phyloP scores from a whole-genome alignment of 2,113 vertebrate genomes.

The Xyliphius kryptos region DNA sequence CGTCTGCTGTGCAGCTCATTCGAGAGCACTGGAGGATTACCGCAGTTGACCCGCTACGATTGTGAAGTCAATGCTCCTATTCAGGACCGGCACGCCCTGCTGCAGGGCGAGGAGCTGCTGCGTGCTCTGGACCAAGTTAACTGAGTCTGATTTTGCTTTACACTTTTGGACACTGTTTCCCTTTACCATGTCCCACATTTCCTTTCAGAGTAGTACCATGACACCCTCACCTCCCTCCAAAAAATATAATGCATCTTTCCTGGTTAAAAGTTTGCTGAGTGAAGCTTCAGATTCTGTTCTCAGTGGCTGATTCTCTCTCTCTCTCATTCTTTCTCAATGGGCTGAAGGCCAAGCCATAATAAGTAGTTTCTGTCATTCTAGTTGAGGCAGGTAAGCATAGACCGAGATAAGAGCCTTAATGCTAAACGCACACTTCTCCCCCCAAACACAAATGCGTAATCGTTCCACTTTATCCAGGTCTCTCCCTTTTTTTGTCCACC shows the following conservation, averaged over 20 bases:
- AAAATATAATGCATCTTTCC: conserved; percentile 32
- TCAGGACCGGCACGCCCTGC: conserved; percentile 87
- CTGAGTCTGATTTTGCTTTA: conserved; percentile 63
- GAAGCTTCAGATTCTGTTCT: conserved; percentile 24
- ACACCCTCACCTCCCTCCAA: not conserved
- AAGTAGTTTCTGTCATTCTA: conserved; percentile 2
- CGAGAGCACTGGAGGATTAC: conserved; percentile 70
- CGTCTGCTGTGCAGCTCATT: conserved; percentile 82
- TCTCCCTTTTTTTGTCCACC: conserved; percentile 10
- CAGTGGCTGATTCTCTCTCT: not conserved
- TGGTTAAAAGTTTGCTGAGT: conserved; percentile 14
- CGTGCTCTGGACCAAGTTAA: conserved; percentile 95
- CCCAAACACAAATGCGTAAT: not conserved
- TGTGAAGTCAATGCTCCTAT: conserved; percentile 96
- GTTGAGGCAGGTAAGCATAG: conserved; percentile 11
- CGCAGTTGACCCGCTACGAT: conserved; percentile 92
- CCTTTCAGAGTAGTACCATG: conserved; percentile 7
- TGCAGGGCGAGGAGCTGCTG: conserved; percentile 96
- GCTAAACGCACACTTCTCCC: conserved; percentile 22
- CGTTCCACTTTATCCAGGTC: conserved; percentile 1
- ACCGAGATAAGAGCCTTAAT: conserved; percentile 36
- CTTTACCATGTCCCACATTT: conserved; percentile 34
- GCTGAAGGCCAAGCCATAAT: not conserved
- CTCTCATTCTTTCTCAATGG: conserved; percentile 3
- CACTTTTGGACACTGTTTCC: conserved; percentile 51